Percentiles rank a stretch among this genome's conserved stretches.
phyloP scores from a whole-genome alignment of 1,140 invertebrate species.

The Drosophila trapezifrons region DNA sequence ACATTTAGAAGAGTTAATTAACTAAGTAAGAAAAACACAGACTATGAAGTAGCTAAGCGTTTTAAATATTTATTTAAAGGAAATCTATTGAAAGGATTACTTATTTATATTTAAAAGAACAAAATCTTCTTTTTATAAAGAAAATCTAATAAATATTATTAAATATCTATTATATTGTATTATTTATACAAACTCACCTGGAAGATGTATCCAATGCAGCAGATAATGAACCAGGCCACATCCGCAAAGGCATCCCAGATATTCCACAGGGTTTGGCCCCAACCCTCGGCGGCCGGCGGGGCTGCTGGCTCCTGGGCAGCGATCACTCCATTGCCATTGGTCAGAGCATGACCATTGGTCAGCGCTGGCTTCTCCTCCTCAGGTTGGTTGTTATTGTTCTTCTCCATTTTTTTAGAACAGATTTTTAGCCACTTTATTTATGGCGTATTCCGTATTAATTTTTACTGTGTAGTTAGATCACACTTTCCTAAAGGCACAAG shows the following conservation, averaged over 20 bases:
- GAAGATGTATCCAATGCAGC: conserved; percentile 85
- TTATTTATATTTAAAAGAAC: too few species aligned
- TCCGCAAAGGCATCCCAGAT: conserved; percentile 86
- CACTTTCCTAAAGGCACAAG: conserved; percentile 32
- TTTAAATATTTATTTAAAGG: too few species aligned
- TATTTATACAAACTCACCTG: conserved; percentile 59
- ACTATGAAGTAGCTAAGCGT: too few species aligned
- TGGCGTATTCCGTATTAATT: too few species aligned
- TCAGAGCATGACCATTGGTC: conserved; percentile 51
- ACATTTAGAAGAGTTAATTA: too few species aligned
- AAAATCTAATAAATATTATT: not conserved
- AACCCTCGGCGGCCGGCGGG: conserved; percentile 16
- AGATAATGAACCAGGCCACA: conserved; percentile 87
- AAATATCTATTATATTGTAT: too few species aligned
- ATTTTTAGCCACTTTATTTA: conserved; percentile 21
- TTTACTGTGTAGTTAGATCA: conserved; percentile 28
- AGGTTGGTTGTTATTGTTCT: conserved; percentile 67
- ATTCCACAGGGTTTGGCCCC: conserved; percentile 70
- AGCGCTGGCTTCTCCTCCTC: conserved; percentile 12
- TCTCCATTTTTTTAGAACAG: conserved; percentile 58
- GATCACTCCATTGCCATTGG: conserved; percentile 59
- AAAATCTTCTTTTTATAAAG: too few species aligned
- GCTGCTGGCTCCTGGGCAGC: not conserved
- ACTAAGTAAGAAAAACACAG: too few species aligned
- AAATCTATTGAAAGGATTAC: too few species aligned